Conservation (phyloP, 2,113 vertebrate genomes). For the Atherinomorus stipes region DNA sequence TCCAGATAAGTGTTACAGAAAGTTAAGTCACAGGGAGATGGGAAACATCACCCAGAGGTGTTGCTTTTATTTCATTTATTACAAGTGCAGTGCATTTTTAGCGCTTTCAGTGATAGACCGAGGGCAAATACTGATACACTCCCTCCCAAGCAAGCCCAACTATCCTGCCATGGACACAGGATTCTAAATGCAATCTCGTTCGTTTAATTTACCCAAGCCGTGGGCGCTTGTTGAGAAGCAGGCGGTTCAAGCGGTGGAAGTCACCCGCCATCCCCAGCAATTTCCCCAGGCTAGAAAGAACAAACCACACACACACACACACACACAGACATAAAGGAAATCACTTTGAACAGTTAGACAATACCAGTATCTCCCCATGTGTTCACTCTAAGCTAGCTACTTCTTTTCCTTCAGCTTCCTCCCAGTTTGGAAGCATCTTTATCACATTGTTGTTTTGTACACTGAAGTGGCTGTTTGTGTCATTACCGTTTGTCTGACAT, state of each 20-base stretch:
- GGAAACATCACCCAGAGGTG: no score
- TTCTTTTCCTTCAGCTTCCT: not conserved
- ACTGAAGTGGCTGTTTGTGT: no score
- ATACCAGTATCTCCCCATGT: not conserved
- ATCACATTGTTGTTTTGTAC: not conserved
- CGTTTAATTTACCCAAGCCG: constrained; percentile 27
- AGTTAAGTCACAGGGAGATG: no score
- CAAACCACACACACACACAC: constrained; percentile 31
- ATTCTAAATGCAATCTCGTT: constrained; percentile 18
- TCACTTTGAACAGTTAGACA: constrained; percentile 18
- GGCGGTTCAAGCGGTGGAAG: constrained; percentile 23
- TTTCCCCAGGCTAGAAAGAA: constrained; percentile 11
- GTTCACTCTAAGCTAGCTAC: not conserved
- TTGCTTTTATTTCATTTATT: no score
- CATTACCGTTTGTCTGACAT: no score
- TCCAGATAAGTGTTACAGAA: no score
- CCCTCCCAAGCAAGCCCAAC: no score
- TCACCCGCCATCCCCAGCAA: not conserved
- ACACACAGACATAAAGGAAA: constrained; percentile 11
- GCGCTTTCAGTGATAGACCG: not conserved
- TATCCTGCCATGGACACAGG: not conserved
- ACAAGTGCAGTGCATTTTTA: not conserved
- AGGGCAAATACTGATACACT: not conserved
- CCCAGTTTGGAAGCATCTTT: not conserved
- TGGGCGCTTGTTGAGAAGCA: constrained; percentile 26